Conservation (phyloP, 1,140 invertebrate genomes). For the Nymphalis io region DNA sequence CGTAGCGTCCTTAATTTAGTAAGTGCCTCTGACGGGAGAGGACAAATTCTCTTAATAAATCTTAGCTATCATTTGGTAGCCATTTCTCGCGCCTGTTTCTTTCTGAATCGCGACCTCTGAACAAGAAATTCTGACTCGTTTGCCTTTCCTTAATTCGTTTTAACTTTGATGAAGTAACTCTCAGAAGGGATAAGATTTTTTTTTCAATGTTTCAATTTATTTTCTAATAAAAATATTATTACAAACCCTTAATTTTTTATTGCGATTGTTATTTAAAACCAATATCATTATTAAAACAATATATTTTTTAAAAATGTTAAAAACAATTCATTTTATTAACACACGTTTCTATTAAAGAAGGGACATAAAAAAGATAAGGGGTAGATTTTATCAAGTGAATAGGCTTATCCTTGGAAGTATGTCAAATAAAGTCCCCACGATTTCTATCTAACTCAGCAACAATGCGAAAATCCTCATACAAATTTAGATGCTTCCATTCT, state of each 20-base stretch:
- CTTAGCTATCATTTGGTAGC: conserved; percentile 46
- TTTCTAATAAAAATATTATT: neutral
- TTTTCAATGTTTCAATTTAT: conserved; percentile 8
- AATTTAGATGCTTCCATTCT: conserved; percentile 20
- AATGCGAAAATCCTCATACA: conserved; percentile 28
- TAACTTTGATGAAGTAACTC: conserved; percentile 15
- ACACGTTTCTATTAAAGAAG: neutral
- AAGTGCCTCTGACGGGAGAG: conserved; percentile 37
- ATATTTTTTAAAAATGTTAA: neutral
- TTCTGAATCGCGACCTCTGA: conserved; percentile 32
- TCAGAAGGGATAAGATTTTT: neutral
- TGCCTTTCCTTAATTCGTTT: conserved; percentile 33
- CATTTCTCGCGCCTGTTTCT: conserved; percentile 42
- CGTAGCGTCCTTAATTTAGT: conserved; percentile 41
- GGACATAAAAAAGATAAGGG: conserved; percentile 11
- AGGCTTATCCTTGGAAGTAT: conserved; percentile 17
- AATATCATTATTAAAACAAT: neutral
- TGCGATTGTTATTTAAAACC: conserved; percentile 5
- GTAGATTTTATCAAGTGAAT: conserved; percentile 9
- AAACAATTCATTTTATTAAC: neutral
- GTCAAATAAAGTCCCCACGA: conserved; percentile 28
- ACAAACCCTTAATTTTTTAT: too few species aligned
- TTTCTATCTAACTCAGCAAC: conserved; percentile 24
- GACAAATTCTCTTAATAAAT: conserved; percentile 54
- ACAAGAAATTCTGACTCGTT: conserved; percentile 31